Conservation (phyloP, 2,113 vertebrate species). For the Myodes glareolus region DNA sequence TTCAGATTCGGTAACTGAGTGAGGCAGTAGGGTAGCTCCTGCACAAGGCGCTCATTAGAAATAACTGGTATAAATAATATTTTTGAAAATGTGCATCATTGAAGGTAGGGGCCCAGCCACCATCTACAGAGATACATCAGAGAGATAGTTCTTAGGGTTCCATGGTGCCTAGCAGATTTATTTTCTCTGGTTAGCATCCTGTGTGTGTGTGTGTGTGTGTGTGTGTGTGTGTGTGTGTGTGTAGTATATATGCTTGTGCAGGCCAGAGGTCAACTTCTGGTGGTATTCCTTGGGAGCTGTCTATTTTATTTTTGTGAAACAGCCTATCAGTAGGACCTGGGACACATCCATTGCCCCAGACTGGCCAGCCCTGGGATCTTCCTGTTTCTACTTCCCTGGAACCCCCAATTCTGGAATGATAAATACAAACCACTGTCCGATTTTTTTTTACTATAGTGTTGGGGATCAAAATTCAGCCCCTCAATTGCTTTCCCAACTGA, state of each 20-base stretch:
- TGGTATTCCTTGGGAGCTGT: not conserved
- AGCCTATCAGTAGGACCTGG: not conserved
- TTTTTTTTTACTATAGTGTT: not conserved
- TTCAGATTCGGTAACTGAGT: not conserved
- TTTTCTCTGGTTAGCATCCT: not conserved
- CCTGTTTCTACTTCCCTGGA: not conserved
- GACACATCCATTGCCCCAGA: not conserved
- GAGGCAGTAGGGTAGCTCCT: fast-evolving
- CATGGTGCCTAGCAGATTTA: not conserved
- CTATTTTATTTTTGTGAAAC: not conserved
- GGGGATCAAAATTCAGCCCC: not conserved
- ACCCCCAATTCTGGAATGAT: not conserved
- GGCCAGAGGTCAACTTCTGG: not conserved
- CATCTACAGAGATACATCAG: not conserved
- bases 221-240: too few relatives aligned
- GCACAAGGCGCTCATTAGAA: not conserved
- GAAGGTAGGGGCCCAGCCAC: not conserved
- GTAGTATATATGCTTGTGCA: not conserved
- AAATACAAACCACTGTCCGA: not conserved
- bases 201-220: not conserved
- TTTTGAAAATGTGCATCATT: not conserved
- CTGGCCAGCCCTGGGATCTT: not conserved
- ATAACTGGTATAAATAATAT: not conserved
- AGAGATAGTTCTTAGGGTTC: not conserved
- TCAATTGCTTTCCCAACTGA: not conserved